Conservation (phyloP, 2,797 vertebrate genomes). For the Sebastes matsubarae region DNA sequence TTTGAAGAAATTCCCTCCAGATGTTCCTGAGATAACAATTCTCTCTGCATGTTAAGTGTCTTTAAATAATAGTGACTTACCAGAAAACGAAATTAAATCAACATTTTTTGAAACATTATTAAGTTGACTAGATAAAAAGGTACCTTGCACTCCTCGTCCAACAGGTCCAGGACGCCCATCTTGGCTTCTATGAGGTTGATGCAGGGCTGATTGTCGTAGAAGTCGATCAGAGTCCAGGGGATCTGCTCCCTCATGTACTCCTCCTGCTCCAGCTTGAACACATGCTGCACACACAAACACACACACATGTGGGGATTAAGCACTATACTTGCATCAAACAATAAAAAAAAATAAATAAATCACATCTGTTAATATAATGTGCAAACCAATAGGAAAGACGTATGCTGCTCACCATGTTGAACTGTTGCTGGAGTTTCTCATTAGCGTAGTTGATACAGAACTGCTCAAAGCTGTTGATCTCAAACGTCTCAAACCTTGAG, state of each 20-base stretch:
- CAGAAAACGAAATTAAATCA: background rate
- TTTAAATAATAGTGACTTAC: background rate
- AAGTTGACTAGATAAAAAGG: background rate
- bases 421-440: constrained; percentile 99
- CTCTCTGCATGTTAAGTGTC: background rate
- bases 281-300: constrained; percentile 84
- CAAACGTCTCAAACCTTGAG: constrained; percentile 96
- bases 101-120: background rate
- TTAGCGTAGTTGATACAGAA: constrained; percentile 99
- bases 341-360: background rate
- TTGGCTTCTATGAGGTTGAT: constrained; percentile 99
- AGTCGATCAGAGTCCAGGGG: constrained; percentile 99
- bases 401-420: constrained; percentile 93
- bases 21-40: background rate
- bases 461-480: constrained; percentile 99
- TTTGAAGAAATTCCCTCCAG: too few species aligned
- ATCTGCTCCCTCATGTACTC: constrained; percentile 99
- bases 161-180: constrained; percentile 94
- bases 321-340: background rate
- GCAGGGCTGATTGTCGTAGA: constrained; percentile 99
- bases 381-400: background rate
- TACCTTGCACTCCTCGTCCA: constrained; percentile 98
- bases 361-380: background rate
- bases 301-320: background rate
- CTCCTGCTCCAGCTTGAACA: constrained; percentile 98